Evolutionary conservation across 2,888 invertebrate species (phyloP).

Genomic region (Platypus cylindrus): DNA sequence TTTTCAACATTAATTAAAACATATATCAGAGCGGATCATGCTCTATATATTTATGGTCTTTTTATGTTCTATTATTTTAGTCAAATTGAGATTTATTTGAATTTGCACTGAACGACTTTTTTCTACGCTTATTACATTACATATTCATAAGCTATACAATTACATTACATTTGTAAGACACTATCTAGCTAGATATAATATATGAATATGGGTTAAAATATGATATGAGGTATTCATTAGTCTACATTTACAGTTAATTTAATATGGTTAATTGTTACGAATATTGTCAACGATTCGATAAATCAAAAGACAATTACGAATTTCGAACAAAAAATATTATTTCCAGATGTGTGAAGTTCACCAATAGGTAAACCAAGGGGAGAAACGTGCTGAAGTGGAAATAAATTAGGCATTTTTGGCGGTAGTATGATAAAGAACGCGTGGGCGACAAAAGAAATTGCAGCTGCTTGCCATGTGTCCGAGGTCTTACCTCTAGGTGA

Average conservation of each 20-base stretch:
- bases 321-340: constrained; percentile 20
- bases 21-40: constrained; percentile 23
- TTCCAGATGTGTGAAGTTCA: constrained; percentile 31
- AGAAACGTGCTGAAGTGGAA: constrained; percentile 28
- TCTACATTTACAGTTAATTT: no score
- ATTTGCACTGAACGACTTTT: no score
- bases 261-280: no score
- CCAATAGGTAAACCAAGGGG: no score
- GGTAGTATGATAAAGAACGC: constrained; percentile 28
- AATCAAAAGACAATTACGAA: constrained; percentile 5
- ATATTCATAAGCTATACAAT: no score
- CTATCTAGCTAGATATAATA: no score
- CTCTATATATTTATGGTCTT: constrained; percentile 24
- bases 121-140: no score
- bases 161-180: no score
- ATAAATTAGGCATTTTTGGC: constrained; percentile 30
- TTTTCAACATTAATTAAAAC: constrained; percentile 28
- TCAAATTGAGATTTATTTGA: constrained; percentile 23
- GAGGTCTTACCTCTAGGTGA: constrained; percentile 26
- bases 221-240: no score
- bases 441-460: constrained; percentile 33
- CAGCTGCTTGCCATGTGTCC: constrained; percentile 33
- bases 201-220: no score
- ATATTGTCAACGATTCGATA: no score
- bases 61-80: constrained; percentile 19